Evolutionary conservation across 2,113 vertebrate genomes (phyloP), one percentile per base, ranked within the genome.

Genomic region (Columba janthina): DNA sequence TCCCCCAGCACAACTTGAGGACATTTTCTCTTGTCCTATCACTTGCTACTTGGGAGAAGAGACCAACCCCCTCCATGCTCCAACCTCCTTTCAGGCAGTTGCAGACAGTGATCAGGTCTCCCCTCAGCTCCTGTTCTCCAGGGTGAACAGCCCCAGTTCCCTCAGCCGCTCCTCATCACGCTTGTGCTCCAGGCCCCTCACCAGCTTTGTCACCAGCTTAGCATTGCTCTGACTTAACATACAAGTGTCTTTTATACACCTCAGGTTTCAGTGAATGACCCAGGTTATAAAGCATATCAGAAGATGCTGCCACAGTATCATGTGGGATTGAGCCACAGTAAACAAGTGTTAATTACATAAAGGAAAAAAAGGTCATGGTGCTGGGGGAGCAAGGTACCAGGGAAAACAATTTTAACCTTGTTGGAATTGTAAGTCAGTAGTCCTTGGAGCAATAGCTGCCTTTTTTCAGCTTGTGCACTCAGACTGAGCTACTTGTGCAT

Each of bases 381-480:
- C 5, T 8, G 20, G n/a, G 17, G 24, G 21, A 85, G 15, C 10
- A 60, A 74, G 71, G 21, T 71, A 25, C 54, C 22, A 18, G 71
- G 53, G 53, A 74, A 80, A 93, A 36, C 42, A 67, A 7, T 32
- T 89, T 77, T 77, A 46, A 50, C 25, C 32, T 64, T 86, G 10
- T 25, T 94, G 75, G 57, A 88, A 83, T 94, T 58, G 76, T 58
- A 58, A 92, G 60, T 36, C 44, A 36, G 21, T 56, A 38, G 26
- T 84, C 25, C 25, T 84, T 80, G 34, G 42, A 86, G 82, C 56
- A 74, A 18, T 86, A 83, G 65, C 50, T 93, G 57, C 38, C 51
- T 90, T 84, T 89, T 92, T 77, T 36, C 60, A 84, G 73, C n/a
- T 75, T 80, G n/a, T 91, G 66, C 46, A 51, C n/a, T 96, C 73